Conservation (phyloP, 2,888 invertebrate genomes). For the Alloscopus bannaensis region DNA sequence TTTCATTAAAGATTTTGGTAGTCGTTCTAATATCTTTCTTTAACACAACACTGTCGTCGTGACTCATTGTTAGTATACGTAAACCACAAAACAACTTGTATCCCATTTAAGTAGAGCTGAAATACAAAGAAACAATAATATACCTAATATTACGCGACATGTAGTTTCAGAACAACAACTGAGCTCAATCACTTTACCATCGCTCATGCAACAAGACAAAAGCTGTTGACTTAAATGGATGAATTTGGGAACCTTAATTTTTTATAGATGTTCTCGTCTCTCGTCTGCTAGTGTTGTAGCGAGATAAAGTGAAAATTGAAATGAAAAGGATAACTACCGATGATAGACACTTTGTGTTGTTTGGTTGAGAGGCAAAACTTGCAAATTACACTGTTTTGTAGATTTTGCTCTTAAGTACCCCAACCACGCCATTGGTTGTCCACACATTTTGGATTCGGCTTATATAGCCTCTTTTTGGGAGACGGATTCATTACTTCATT, state of each 20-base stretch:
- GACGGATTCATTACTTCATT: conserved; percentile 14
- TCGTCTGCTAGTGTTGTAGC: not conserved
- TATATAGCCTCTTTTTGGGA: conserved; percentile 25
- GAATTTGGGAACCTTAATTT: conserved; percentile 12
- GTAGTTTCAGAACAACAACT: too few relatives aligned
- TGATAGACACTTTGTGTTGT: conserved; percentile 10
- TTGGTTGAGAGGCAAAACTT: conserved; percentile 37
- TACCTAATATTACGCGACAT: too few relatives aligned
- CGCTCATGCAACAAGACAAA: not conserved
- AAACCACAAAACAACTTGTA: not conserved
- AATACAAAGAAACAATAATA: too few relatives aligned
- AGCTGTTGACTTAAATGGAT: conserved; percentile 15
- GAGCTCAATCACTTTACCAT: not conserved
- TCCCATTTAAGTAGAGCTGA: too few relatives aligned
- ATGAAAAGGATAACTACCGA: not conserved
- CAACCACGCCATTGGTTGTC: conserved; percentile 18
- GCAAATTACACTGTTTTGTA: conserved; percentile 30
- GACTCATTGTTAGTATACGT: conserved; percentile 6
- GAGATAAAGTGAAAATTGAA: not conserved
- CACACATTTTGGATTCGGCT: conserved; percentile 5
- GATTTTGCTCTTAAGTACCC: not conserved
- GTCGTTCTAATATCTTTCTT: conserved; percentile 23
- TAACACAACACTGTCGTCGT: conserved; percentile 16
- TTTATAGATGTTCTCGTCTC: not conserved
- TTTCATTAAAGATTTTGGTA: conserved; percentile 37